Evolutionary conservation across 2,888 invertebrate species (phyloP).

Genomic region (Ephialtes manifestator): DNA sequence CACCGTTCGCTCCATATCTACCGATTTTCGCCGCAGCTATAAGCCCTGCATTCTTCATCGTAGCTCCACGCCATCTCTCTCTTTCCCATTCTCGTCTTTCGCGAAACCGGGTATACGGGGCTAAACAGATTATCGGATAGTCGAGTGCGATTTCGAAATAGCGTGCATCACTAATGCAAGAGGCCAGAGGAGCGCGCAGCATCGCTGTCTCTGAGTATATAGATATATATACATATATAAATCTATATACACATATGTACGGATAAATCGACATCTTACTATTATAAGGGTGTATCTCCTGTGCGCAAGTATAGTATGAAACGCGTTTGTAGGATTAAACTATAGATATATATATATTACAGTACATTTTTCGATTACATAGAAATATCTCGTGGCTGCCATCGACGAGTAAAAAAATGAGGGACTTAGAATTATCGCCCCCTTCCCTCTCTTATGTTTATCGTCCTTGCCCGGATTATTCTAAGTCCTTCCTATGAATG

Average conservation of each 20-base stretch:
- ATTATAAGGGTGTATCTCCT: neutral
- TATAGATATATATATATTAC: too few species aligned
- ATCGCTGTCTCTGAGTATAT: slow-evolving; percentile 9
- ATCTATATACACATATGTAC: neutral
- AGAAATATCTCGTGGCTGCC: too few species aligned
- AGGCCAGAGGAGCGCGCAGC: slow-evolving; percentile 44
- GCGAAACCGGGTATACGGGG: slow-evolving; percentile 61
- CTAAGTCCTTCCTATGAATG: too few species aligned
- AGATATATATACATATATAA: neutral
- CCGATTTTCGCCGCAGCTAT: slow-evolving; percentile 58
- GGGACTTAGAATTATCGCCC: too few species aligned
- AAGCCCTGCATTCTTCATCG: slow-evolving; percentile 63
- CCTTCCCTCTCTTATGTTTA: too few species aligned
- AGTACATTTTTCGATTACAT: too few species aligned
- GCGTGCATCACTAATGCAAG: slow-evolving; percentile 80
- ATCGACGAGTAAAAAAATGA: too few species aligned
- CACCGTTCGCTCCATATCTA: slow-evolving; percentile 67
- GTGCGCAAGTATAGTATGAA: too few species aligned
- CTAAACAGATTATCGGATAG: slow-evolving; percentile 82
- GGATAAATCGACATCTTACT: neutral
- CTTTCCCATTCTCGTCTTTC: slow-evolving; percentile 17
- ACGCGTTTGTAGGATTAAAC: too few species aligned
- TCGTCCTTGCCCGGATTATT: too few species aligned
- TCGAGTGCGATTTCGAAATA: slow-evolving; percentile 81
- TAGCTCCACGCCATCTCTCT: slow-evolving; percentile 34